Base-by-base conservation (phyloP, 2,113 vertebrate genomes). In the Pungitius pungitius region DNA sequence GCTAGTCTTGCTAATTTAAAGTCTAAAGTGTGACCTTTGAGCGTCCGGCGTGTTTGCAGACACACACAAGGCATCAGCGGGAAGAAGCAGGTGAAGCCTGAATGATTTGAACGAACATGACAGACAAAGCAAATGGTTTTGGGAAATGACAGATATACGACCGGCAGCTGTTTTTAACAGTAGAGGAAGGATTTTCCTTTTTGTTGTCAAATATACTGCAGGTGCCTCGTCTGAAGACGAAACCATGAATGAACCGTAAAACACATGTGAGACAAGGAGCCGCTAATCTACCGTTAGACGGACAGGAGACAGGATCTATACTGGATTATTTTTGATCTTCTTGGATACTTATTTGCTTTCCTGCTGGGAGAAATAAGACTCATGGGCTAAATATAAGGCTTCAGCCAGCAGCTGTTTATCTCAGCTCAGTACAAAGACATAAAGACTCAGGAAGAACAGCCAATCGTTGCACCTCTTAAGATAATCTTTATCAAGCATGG, bases 131-230 rank as follows among this genome's bases (percentile, higher is more conserved):
- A 72, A 60, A 65, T 54, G 35, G 45, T n/a, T 77, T 77, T 0
- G 2, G 64, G 84, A 85, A 74, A 3, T 58, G 8, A 57, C 64
- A 67, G 68, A 78, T 70, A 42, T 70, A 85, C 35, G 58, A 71
- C 71, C 70, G 67, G n/a, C 83, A 86, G 69, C 65, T 85, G 83
- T 8, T 70, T 79, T 76, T 69, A 63, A 64, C 67, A 39, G 27
- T 42, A 14, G 68, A 52, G 14, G 7, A 20, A 11, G 27, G 62
- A 75, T 76, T 64, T 67, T 63, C 35, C 70, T 70, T 82, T 42
- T 60, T 64, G 52, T 68, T 47, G 66, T 80, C 62, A 78, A 79
- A 80, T 30, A 11, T 63, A 40, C 33, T 58, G 39, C 59, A 68
- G 70, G 67, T 75, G 68, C 37, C 62, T 64, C 35, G 0, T 56